Conservation (phyloP, 2,888 invertebrate species). For the Acanthopleura granulata region DNA sequence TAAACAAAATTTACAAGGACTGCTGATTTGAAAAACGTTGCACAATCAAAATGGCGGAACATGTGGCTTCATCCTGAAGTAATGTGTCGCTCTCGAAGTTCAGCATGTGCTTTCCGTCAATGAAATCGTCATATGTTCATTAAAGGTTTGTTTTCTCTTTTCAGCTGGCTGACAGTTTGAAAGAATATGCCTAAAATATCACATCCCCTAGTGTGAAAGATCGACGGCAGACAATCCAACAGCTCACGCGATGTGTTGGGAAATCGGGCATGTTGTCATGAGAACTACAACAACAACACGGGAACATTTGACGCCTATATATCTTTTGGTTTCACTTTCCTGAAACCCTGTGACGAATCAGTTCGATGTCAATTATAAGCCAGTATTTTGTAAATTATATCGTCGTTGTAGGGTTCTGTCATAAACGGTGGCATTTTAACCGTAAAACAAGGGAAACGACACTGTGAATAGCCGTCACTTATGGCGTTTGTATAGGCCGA, state of each 20-base stretch:
- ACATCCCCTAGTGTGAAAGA: constrained; percentile 56
- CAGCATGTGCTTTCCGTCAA: background rate
- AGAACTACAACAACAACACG: background rate
- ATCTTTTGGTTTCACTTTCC: too few relatives aligned
- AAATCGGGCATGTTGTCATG: constrained; percentile 47
- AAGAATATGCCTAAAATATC: constrained; percentile 58
- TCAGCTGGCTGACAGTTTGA: constrained; percentile 56
- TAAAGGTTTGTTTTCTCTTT: constrained; percentile 24
- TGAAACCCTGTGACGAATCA: too few relatives aligned
- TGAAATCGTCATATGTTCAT: background rate
- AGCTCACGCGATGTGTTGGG: constrained; percentile 48
- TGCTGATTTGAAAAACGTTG: constrained; percentile 33
- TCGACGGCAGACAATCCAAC: constrained; percentile 45
- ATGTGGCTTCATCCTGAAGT: constrained; percentile 48
- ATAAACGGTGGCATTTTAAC: too few relatives aligned
- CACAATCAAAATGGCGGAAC: constrained; percentile 62
- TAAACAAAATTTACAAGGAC: too few relatives aligned
- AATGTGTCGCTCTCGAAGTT: constrained; percentile 16
- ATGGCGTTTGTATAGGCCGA: too few relatives aligned
- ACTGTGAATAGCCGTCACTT: too few relatives aligned
- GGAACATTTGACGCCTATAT: too few relatives aligned
- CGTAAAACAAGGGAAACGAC: too few relatives aligned
- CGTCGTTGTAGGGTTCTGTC: too few relatives aligned
- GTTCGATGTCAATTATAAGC: too few relatives aligned
- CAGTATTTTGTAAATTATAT: too few relatives aligned